These are phyloP conservation scores for Pheosia tremula DNA, from an alignment of 2,888 invertebrate species.

Conservation along the genomic window DNA sequence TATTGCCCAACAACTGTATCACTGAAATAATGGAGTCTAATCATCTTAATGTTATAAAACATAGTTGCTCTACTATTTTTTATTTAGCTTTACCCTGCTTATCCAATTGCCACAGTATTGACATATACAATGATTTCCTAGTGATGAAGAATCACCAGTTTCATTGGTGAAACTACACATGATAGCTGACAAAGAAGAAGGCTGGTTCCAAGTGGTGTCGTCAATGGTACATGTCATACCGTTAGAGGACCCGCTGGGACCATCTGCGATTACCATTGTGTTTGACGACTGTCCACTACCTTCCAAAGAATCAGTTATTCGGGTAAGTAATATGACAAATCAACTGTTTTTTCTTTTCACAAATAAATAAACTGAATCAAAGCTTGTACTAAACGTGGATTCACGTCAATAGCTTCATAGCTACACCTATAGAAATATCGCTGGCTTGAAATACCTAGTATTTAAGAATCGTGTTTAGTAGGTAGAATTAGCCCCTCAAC, in stretches of 20 bases:
- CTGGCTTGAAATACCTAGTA: too few relatives aligned
- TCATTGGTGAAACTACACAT: conserved; percentile 92
- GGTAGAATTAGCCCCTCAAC: too few relatives aligned
- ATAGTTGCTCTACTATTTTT: too few relatives aligned
- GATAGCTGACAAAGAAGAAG: conserved; percentile 95
- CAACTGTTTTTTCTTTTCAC: too few relatives aligned
- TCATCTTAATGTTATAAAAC: too few relatives aligned
- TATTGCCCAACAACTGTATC: too few relatives aligned
- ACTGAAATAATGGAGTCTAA: too few relatives aligned
- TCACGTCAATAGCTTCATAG: too few relatives aligned
- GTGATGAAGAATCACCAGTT: conserved; percentile 94
- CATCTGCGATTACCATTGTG: conserved; percentile 94
- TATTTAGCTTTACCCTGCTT: not conserved
- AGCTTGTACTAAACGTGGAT: too few relatives aligned
- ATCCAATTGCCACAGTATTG: not conserved
- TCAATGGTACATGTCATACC: conserved; percentile 94
- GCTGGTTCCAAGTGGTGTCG: conserved; percentile 94
- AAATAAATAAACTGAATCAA: too few relatives aligned
- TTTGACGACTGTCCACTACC: conserved; percentile 97
- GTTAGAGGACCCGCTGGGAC: conserved; percentile 92
- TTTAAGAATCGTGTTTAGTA: too few relatives aligned
- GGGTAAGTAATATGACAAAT: conserved; percentile 74
- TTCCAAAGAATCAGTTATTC: conserved; percentile 87
- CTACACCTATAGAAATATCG: too few relatives aligned
- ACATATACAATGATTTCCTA: conserved; percentile 58